Percentiles rank a stretch among this genome's conserved stretches.
phyloP scores from a whole-genome alignment of 2,888 invertebrate genomes.

The Beris chalybata region DNA sequence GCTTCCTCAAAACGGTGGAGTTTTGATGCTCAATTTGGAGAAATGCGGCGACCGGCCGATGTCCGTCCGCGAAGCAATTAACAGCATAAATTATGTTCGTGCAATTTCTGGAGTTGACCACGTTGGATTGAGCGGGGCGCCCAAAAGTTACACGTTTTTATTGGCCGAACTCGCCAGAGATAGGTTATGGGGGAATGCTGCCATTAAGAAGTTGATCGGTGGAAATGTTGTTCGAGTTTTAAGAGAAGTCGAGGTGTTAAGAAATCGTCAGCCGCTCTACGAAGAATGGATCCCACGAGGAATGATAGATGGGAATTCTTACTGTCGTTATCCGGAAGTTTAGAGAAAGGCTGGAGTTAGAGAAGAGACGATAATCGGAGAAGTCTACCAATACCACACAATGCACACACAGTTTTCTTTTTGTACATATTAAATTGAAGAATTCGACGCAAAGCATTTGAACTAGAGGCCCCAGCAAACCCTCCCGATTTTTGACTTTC shows the following conservation, averaged over 20 bases:
- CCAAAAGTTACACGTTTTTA: conserved; percentile 61
- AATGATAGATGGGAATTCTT: conserved; percentile 60
- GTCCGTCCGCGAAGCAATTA: conserved; percentile 56
- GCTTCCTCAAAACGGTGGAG: conserved; percentile 61
- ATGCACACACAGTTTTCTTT: too few relatives aligned
- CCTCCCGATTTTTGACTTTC: too few relatives aligned
- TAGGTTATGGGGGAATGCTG: conserved; percentile 63
- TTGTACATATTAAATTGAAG: too few relatives aligned
- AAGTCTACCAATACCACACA: too few relatives aligned
- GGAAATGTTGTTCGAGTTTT: conserved; percentile 63
- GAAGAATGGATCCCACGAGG: conserved; percentile 62
- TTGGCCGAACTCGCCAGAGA: conserved; percentile 64
- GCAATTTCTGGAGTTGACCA: conserved; percentile 67
- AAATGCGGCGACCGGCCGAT: conserved; percentile 54
- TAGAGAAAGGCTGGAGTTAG: conserved; percentile 42
- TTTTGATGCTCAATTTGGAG: conserved; percentile 67
- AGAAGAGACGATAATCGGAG: too few relatives aligned
- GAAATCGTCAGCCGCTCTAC: conserved; percentile 57
- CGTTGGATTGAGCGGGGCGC: conserved; percentile 63
- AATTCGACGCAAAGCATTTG: too few relatives aligned
- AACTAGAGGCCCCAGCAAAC: too few relatives aligned
- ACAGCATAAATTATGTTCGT: conserved; percentile 68
- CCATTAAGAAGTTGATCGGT: conserved; percentile 63
- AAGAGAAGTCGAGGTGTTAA: conserved; percentile 57
- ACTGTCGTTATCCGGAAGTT: conserved; percentile 60